Conservation (phyloP, 2,797 vertebrate species). For the Podargus strigoides region DNA sequence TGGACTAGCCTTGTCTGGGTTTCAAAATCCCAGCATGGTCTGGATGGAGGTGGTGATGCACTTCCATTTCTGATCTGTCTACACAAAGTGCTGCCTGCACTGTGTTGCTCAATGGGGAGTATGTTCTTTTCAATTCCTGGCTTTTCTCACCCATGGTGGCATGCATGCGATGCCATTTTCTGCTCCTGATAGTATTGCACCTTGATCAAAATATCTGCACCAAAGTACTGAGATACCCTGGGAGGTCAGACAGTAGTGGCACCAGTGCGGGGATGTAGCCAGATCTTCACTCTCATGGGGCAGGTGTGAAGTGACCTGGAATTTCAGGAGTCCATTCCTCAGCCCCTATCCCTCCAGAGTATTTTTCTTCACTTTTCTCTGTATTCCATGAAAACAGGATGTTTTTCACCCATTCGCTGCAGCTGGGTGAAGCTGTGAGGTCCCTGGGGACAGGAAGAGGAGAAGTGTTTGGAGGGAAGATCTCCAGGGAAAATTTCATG, state of each 20-base stretch:
- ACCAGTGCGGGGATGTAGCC: background rate
- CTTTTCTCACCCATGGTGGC: background rate
- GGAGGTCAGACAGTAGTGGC: background rate
- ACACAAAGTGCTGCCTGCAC: fast-evolving
- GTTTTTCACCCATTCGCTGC: background rate
- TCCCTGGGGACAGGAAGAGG: background rate
- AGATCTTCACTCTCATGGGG: background rate
- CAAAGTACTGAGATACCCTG: background rate
- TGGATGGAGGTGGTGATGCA: background rate
- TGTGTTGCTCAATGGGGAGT: background rate
- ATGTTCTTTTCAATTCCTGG: background rate
- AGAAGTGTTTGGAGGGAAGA: background rate
- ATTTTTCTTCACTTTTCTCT: background rate
- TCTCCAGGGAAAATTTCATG: background rate
- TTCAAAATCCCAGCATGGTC: background rate
- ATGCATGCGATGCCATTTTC: background rate
- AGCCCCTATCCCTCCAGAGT: background rate
- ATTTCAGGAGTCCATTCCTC: background rate
- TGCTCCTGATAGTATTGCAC: background rate
- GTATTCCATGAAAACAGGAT: background rate
- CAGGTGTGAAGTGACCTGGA: background rate
- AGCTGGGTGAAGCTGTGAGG: background rate
- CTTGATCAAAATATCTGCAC: background rate
- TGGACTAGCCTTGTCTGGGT: background rate
- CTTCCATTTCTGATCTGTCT: background rate